Evolutionary conservation across 2,888 invertebrate species (phyloP).

Genomic region (Elmis aenea): DNA sequence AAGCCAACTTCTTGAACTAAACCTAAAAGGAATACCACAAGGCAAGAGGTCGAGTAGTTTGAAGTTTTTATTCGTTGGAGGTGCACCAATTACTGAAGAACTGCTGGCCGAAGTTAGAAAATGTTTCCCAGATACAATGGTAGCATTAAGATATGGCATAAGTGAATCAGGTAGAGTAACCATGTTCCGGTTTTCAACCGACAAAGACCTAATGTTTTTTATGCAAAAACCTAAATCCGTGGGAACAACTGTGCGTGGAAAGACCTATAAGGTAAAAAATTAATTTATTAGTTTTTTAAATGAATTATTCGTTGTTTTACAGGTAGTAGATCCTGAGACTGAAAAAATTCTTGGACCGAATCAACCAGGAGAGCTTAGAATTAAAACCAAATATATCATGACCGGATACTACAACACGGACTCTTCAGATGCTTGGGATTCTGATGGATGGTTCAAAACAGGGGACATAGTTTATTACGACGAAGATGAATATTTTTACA

Average conservation of each 20-base stretch:
- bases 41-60: too few species aligned
- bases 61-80: too few species aligned
- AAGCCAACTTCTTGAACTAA: too few species aligned
- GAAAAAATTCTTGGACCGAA: slow-evolving; percentile 46
- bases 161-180: neutral
- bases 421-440: slow-evolving; percentile 44
- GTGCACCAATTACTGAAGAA: neutral
- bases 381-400: slow-evolving; percentile 41
- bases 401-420: slow-evolving; percentile 49
- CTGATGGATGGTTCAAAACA: slow-evolving; percentile 49
- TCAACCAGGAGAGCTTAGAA: slow-evolving; percentile 50
- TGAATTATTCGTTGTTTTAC: neutral
- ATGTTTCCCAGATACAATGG: neutral
- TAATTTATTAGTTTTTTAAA: too few species aligned
- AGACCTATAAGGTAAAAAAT: neutral
- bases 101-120: neutral
- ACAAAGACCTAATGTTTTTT: neutral
- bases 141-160: neutral
- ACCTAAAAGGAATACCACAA: too few species aligned
- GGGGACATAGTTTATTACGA: slow-evolving; percentile 54
- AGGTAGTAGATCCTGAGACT: slow-evolving; percentile 48
- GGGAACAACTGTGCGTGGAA: neutral
- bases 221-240: neutral
- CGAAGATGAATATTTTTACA: slow-evolving; percentile 47
- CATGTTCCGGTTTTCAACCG: neutral